Evolutionary conservation across 2,113 vertebrate species (phyloP), one percentile per base, ranked within the genome.

Genomic region (Archilochus colubris): DNA sequence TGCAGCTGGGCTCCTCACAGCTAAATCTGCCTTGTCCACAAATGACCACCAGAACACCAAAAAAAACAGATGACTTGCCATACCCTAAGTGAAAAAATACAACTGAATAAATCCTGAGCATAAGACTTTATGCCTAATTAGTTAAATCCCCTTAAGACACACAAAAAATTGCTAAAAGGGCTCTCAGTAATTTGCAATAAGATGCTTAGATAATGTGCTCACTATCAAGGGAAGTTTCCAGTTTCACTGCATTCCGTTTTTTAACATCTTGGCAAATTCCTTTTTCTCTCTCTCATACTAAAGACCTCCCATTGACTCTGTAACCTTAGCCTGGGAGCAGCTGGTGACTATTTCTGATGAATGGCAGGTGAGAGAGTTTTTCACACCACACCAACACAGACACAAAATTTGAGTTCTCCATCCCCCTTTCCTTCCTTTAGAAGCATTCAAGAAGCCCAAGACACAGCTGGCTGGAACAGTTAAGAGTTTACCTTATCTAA

Each of bases 51-150:
- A 75, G 63, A 87, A 92, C 43, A 28, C 17, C 70, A 89, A 89
- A 86, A 91, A 50, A 88, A 88, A 0, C 20, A 66, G 43, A 80
- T 2, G 61, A 59, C 66, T 33, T 82, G 68, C 44, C 75, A 68
- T 86, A 75, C 79, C 80, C 80, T 85, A 92, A 94, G 90, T 59
- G 53, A 69, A 97, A 87, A 96, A 88, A 95, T 85, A 91, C 72
- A 93, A 96, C 14, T 86, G 79, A 94, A 96, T 95, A 95, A 97
- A 92, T 94, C 94, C 88, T 2, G 0, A 93, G 89, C 89, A 69
- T 94, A 95, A 97, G 94, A 96, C 94, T 95, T 96, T 94, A 93
- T 93, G 92, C 89, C 73, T 97, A 95, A 97, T 94, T 96, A 96
- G 93, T 92, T 96, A 96, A 96, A 96, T 96, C 92, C 85, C 88